phyloP scores from a whole-genome alignment of 2,113 vertebrate genomes.

The Apodemus sylvaticus region DNA sequence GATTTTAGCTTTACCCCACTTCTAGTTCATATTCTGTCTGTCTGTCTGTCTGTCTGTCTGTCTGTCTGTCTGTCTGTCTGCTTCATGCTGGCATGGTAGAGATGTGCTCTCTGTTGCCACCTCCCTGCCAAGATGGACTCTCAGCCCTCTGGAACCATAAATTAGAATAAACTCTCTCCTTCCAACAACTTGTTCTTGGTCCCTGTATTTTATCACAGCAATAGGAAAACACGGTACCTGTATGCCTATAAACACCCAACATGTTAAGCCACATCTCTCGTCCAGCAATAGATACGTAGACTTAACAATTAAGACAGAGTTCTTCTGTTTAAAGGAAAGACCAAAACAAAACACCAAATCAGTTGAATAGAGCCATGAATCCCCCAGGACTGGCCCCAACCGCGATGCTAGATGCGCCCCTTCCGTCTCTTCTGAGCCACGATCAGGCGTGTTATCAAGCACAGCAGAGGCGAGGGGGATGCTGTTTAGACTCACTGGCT shows the following conservation, averaged over 20 bases:
- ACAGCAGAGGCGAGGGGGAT: neutral
- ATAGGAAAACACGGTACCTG: neutral
- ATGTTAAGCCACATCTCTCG: neutral
- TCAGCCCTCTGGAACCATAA: neutral
- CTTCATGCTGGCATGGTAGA: neutral
- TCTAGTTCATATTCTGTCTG: neutral
- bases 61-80: neutral
- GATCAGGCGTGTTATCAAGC: neutral
- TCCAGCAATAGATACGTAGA: neutral
- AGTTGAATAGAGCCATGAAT: neutral
- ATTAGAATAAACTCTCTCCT: neutral
- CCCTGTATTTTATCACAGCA: neutral
- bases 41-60: too few relatives aligned
- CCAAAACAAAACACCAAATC: neutral
- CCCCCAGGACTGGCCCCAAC: neutral
- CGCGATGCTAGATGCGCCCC: neutral
- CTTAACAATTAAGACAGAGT: neutral
- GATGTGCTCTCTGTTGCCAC: neutral
- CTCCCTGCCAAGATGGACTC: neutral
- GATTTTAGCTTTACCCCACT: neutral
- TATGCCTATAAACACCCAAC: neutral
- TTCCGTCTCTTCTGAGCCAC: neutral
- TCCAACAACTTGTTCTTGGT: neutral
- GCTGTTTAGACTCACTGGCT: neutral
- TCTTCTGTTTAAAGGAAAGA: slow-evolving; percentile 22